Percentiles rank a stretch among this genome's conserved stretches.
phyloP scores from a whole-genome alignment of 2,797 vertebrate species.

The Schizopygopsis malacanthus region DNA sequence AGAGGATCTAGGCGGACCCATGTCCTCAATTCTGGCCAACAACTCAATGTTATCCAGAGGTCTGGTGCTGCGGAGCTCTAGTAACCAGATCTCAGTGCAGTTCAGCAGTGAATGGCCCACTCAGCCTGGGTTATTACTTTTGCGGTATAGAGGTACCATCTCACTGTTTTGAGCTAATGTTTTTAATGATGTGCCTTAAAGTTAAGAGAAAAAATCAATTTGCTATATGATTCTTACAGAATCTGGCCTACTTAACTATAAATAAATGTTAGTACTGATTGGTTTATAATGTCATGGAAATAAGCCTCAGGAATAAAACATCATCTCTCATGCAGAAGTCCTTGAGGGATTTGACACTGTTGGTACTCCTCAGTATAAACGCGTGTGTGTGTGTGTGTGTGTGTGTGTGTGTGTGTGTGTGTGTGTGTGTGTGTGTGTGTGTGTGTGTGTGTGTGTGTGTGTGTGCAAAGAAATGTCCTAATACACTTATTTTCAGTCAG shows the following conservation, averaged over 20 bases:
- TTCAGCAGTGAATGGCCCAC: slow-evolving; percentile 83
- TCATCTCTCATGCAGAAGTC: slow-evolving; percentile 6
- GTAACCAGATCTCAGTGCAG: slow-evolving; percentile 90
- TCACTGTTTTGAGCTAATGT: neutral
- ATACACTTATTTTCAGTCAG: slow-evolving; percentile 40
- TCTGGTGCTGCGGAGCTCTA: slow-evolving; percentile 91
- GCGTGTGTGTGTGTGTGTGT: neutral
- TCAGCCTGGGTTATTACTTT: slow-evolving; percentile 81
- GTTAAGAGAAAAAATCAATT: neutral
- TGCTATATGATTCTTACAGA: neutral
- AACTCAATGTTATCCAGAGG: slow-evolving; percentile 88
- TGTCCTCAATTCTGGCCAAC: slow-evolving; percentile 89
- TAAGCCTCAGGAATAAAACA: slow-evolving; percentile 8
- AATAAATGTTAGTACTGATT: neutral
- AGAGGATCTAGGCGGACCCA: slow-evolving; percentile 86
- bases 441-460: neutral
- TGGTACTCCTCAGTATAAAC: slow-evolving; percentile 43
- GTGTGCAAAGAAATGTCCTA: slow-evolving; percentile 44
- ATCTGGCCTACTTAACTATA: neutral
- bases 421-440: neutral
- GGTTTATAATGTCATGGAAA: neutral
- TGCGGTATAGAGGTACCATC: slow-evolving; percentile 90
- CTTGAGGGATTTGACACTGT: slow-evolving; percentile 38
- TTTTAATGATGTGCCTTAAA: neutral
- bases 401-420: neutral